Evolutionary conservation across 1,140 invertebrate genomes (phyloP), one percentile per base, ranked within the genome.

Genomic region (Heliconius congener): DNA sequence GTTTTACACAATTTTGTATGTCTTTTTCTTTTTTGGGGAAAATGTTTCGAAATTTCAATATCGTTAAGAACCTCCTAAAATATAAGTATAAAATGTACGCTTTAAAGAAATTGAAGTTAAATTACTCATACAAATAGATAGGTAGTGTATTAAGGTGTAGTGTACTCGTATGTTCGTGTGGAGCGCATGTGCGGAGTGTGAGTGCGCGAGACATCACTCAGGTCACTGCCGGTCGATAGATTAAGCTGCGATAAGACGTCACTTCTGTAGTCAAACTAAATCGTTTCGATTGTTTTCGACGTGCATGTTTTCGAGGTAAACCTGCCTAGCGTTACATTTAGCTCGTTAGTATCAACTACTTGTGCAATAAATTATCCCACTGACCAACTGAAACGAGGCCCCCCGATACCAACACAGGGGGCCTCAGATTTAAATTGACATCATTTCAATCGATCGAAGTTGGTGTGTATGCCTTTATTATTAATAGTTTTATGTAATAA

Each of bases 71-170:
- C 89, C 88, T 93, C 90, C 86, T 91, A 90, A 87, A 82, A 86
- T 88, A 84, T 94, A 93, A 93, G 90, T 87, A 94, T 94, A 94
- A 93, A 94, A 94, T 94, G 91, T 94, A 94, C 93, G 93, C 93
- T 94, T 94, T 94, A 94, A 94, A 90, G 92, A 94, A 93, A 92
- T 93, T 92, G 88, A 90, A 87, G 89, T 92, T 39, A 93, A 94
- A 88, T 91, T 90, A 93, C 85, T 91, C 85, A 85, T 92, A 92
- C 85, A 90, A 88, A 89, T 93, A 92, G 89, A 88, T 93, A 93
- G 90, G 88, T 93, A 93, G 88, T 84, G 91, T 86, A 85, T 83
- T 94, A 93, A 93, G 92, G 83, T 85, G 91, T 93, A 94, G 88
- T 87, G 82, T 90, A 46, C 42, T 46, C 42, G 42, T 46, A 87